phyloP scores from a whole-genome alignment of 2,888 invertebrate species.

The Mythimna albipuncta region DNA sequence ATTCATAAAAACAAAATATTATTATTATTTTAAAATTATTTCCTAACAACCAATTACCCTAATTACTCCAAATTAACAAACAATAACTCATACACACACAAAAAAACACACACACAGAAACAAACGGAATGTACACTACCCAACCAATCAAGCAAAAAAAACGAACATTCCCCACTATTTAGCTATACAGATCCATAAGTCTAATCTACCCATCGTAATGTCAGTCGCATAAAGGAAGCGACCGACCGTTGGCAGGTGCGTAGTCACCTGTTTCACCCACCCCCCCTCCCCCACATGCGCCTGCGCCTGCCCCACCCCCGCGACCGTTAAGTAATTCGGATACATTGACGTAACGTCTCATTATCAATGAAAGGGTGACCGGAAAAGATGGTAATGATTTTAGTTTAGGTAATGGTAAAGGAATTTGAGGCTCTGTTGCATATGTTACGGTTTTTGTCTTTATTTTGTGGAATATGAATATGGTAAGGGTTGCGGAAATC shows the following conservation, averaged over 20 bases:
- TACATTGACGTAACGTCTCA: conserved; percentile 77
- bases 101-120: conserved; percentile 13
- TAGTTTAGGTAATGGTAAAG: conserved; percentile 23
- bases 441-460: conserved; percentile 14
- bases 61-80: conserved; percentile 16
- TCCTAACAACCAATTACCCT: conserved; percentile 13
- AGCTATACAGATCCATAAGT: conserved; percentile 70
- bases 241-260: conserved; percentile 88
- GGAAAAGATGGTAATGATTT: conserved; percentile 58
- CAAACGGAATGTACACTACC: conserved; percentile 36
- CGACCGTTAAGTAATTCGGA: conserved; percentile 83
- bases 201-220: conserved; percentile 86
- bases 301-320: conserved; percentile 62
- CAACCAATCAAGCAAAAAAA: conserved; percentile 46
- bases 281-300: conserved; percentile 33
- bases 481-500: too few relatives aligned
- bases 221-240: conserved; percentile 83
- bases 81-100: conserved; percentile 7
- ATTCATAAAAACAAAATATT: too few relatives aligned
- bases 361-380: conserved; percentile 64
- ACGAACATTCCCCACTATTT: conserved; percentile 54
- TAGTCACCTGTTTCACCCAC: conserved; percentile 83
- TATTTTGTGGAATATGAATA: neutral
- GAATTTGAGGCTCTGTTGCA: conserved; percentile 10
- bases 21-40: neutral